These are phyloP conservation scores for Maniola hyperantus DNA, from an alignment of 2,888 invertebrate species.

Conservation along the genomic window DNA sequence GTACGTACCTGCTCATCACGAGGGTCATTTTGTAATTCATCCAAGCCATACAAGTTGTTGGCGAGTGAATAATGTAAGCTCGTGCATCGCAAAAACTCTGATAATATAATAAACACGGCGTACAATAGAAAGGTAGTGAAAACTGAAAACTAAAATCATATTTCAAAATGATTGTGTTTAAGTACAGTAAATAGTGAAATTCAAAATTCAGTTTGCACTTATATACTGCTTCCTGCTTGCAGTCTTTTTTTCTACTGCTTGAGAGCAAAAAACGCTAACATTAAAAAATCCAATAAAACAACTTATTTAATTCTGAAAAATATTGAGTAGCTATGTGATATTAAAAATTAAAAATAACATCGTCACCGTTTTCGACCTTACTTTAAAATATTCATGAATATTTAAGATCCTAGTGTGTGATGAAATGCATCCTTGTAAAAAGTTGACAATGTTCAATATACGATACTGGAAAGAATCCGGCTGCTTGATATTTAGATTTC, in stretches of 20 bases:
- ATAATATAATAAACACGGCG: background rate
- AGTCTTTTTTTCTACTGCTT: too few relatives aligned
- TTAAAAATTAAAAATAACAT: background rate
- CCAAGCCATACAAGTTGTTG: slow-evolving; percentile 7
- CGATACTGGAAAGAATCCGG: slow-evolving; percentile 65
- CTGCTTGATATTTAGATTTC: slow-evolving; percentile 69
- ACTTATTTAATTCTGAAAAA: too few relatives aligned
- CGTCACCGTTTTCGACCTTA: background rate
- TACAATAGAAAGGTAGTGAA: background rate
- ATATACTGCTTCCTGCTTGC: background rate
- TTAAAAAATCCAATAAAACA: too few relatives aligned
- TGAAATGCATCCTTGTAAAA: slow-evolving; percentile 24
- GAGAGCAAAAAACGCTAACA: too few relatives aligned
- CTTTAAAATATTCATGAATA: background rate
- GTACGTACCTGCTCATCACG: background rate
- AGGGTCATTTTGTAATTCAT: slow-evolving; percentile 14
- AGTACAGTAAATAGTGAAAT: background rate
- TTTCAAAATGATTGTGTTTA: background rate
- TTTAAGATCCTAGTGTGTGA: slow-evolving; percentile 4
- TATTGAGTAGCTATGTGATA: too few relatives aligned
- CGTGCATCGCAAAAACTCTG: slow-evolving; percentile 5
- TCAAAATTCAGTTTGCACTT: background rate
- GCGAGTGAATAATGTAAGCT: background rate
- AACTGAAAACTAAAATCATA: background rate
- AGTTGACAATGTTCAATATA: slow-evolving; percentile 44